Evolutionary conservation across 2,113 vertebrate genomes (phyloP).

Genomic region (Leucoraja erinaceus): DNA sequence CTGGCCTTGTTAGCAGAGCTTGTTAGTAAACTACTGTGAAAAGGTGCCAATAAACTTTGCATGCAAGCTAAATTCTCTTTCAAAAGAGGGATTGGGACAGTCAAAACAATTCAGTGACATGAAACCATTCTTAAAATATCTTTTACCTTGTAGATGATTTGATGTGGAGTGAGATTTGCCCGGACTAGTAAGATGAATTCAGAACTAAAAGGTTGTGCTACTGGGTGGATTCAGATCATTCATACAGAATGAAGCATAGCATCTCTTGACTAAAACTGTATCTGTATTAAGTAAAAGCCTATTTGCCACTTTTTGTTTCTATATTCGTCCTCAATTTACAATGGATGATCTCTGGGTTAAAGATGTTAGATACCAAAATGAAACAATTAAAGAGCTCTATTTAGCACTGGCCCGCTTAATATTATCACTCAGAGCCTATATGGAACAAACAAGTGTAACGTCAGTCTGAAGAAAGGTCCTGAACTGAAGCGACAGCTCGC

Average conservation of each 20-base stretch:
- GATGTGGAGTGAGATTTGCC: not conserved
- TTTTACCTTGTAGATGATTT: not conserved
- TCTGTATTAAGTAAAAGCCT: not conserved
- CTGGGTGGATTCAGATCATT: not conserved
- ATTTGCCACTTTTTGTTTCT: not conserved
- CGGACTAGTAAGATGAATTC: not conserved
- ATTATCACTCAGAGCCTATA: not conserved
- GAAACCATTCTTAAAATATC: not conserved
- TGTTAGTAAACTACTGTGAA: no score
- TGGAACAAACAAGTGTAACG: not conserved
- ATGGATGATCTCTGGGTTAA: not conserved
- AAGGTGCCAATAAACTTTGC: no score
- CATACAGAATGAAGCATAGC: not conserved
- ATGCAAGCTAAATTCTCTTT: not conserved
- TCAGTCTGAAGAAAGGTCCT: no score
- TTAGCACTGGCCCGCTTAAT: not conserved
- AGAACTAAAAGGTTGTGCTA: not conserved
- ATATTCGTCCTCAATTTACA: not conserved
- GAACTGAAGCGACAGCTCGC: no score
- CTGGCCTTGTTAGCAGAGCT: no score
- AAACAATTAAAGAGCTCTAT: not conserved
- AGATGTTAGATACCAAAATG: not conserved
- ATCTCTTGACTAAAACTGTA: not conserved
- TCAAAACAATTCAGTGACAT: not conserved
- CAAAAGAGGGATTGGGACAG: not conserved